Evolutionary conservation across 2,113 vertebrate species (phyloP).

Genomic region (Prunella fulvescens): DNA sequence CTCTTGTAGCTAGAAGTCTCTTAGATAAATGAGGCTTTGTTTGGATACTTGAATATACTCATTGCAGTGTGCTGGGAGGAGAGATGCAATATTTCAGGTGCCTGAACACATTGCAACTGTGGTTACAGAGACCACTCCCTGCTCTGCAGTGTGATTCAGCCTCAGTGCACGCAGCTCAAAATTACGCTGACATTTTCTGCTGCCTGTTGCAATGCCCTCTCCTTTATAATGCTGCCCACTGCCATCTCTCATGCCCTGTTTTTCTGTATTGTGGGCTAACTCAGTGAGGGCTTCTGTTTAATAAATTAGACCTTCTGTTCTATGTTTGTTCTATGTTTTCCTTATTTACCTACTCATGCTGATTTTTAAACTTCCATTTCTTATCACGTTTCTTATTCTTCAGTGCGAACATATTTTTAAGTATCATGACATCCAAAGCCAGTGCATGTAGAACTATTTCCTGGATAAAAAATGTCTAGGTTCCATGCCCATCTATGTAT

Average conservation of each 20-base stretch:
- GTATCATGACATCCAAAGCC: not conserved
- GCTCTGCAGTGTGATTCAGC: not conserved
- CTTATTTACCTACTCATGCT: not conserved
- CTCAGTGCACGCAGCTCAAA: not conserved
- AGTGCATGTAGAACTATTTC: not conserved
- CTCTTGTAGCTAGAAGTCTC: not conserved
- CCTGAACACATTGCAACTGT: not conserved
- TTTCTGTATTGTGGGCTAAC: not conserved
- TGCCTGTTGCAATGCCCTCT: not conserved
- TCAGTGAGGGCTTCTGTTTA: not conserved
- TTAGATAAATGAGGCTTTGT: not conserved
- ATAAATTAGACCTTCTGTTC: not conserved
- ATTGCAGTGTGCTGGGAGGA: not conserved
- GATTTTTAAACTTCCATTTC: not conserved
- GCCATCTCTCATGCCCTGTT: not conserved
- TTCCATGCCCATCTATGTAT: not conserved
- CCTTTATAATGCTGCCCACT: not conserved
- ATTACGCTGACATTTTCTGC: not conserved
- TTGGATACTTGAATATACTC: not conserved
- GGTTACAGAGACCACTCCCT: not conserved
- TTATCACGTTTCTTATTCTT: not conserved
- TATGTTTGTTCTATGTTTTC: not conserved
- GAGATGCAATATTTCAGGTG: not conserved
- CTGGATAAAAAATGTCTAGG: not conserved
- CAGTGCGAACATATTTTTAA: accelerated